Evolutionary conservation across 2,888 invertebrate genomes (phyloP).

Genomic region (Drosophila paramelanica): DNA sequence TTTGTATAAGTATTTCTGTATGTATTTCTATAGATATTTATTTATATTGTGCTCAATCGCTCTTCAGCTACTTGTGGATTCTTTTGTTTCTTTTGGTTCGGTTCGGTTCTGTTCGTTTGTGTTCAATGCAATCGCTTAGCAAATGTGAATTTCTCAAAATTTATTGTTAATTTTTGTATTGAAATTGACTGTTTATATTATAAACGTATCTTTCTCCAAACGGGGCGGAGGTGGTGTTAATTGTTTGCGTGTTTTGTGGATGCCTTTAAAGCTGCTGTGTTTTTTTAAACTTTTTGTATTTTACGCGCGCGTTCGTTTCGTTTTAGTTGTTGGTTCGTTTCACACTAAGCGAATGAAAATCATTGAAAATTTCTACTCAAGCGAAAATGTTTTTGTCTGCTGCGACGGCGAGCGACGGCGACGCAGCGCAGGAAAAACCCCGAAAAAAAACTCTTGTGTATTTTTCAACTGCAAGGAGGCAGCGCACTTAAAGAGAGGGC

Average conservation of each 20-base stretch:
- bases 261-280: constrained; percentile 34
- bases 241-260: constrained; percentile 35
- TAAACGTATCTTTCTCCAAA: constrained; percentile 11
- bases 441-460: constrained; percentile 37
- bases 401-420: constrained; percentile 37
- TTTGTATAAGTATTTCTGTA: constrained; percentile 12
- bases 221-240: constrained; percentile 33
- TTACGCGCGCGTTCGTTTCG: constrained; percentile 83
- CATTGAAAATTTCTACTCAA: constrained; percentile 70
- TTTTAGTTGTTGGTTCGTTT: constrained; percentile 83
- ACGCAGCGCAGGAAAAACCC: constrained; percentile 60
- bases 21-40: constrained; percentile 42
- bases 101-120: constrained; percentile 27
- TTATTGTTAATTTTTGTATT: constrained; percentile 39
- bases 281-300: constrained; percentile 25
- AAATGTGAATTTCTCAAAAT: constrained; percentile 23
- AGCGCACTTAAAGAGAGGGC: constrained; percentile 15
- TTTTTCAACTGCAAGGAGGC: constrained; percentile 33
- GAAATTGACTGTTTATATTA: constrained; percentile 57
- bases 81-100: constrained; percentile 43
- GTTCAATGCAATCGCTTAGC: constrained; percentile 30
- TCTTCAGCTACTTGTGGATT: constrained; percentile 75
- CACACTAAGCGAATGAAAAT: constrained; percentile 78
- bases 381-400: constrained; percentile 62
- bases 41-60: constrained; percentile 43